Conservation (phyloP, 35 echinoderm and acorn worm species). For the Ptychodera flava region DNA sequence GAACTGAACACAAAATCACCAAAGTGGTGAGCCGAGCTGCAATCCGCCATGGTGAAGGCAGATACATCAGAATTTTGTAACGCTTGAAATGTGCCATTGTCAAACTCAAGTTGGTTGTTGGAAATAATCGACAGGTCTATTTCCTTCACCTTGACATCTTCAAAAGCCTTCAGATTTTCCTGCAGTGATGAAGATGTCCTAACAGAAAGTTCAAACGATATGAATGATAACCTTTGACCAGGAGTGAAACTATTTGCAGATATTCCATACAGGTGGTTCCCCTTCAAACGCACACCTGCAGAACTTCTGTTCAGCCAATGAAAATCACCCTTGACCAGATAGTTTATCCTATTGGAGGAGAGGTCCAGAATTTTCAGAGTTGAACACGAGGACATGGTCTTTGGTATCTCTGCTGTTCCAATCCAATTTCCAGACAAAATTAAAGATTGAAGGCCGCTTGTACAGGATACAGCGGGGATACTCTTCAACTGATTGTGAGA, state of each 20-base stretch:
- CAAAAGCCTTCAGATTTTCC: background rate
- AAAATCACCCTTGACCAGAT: background rate
- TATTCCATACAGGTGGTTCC: background rate
- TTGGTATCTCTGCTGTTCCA: background rate
- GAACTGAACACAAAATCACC: background rate
- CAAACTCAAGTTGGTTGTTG: background rate
- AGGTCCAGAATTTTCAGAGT: background rate
- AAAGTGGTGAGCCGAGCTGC: background rate
- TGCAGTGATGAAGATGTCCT: background rate
- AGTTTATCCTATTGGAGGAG: background rate
- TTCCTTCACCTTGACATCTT: background rate
- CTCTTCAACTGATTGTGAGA: background rate
- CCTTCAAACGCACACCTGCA: background rate
- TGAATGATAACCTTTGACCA: background rate
- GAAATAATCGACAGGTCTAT: background rate
- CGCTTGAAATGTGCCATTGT: background rate
- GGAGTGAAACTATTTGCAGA: background rate
- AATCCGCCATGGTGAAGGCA: background rate
- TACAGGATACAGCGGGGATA: background rate
- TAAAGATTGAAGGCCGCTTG: background rate
- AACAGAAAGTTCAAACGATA: background rate
- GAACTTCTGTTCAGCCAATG: background rate
- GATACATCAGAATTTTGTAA: background rate
- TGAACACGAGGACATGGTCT: background rate
- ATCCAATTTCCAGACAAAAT: background rate